Conservation (phyloP, 2,113 vertebrate genomes). For the Phalacrocorax pelagicus region DNA sequence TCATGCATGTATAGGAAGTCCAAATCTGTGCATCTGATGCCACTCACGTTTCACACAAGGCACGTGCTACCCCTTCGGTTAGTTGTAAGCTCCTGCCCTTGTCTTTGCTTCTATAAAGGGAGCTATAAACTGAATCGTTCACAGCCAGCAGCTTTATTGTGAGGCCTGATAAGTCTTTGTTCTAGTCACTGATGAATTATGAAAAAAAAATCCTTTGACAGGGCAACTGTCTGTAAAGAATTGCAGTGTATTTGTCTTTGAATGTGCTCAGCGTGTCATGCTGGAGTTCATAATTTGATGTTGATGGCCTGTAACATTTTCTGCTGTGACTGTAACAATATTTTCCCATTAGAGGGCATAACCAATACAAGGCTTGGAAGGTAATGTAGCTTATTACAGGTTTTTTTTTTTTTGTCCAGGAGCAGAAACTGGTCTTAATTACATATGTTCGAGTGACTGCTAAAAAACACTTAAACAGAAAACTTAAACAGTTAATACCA, state of each 20-base stretch:
- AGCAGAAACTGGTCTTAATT: neutral
- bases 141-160: neutral
- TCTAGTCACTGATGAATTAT: neutral
- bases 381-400: neutral
- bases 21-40: neutral
- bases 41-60: neutral
- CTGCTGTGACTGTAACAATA: neutral
- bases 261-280: neutral
- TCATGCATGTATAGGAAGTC: neutral
- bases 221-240: neutral
- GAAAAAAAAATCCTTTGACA: neutral
- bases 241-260: neutral
- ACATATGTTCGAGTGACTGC: neutral
- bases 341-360: neutral
- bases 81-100: neutral
- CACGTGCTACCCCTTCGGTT: neutral
- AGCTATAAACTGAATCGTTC: neutral
- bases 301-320: neutral
- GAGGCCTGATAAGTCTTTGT: neutral
- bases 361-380: neutral
- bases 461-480: neutral
- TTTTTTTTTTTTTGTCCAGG: neutral
- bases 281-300: neutral
- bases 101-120: neutral
- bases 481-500: neutral